Conservation (phyloP, 2,797 vertebrate species). For the Ctenosaura bakeri region DNA sequence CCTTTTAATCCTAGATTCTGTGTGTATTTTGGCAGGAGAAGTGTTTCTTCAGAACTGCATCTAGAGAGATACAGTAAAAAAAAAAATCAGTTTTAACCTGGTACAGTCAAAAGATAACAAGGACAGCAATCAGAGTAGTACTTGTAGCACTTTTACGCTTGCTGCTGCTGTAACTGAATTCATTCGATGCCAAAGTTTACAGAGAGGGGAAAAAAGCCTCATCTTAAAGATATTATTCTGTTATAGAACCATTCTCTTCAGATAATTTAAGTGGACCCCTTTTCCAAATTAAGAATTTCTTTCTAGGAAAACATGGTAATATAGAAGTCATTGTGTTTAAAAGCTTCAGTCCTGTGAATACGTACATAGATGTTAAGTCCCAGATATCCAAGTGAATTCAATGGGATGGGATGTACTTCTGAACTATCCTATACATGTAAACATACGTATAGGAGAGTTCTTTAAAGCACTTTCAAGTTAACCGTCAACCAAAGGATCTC, state of each 20-base stretch:
- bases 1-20: conserved; percentile 84
- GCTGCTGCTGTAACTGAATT: neutral
- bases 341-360: neutral
- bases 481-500: conserved; percentile 1
- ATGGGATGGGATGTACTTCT: neutral
- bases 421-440: no score
- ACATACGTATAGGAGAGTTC: neutral
- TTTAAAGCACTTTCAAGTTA: conserved; percentile 40
- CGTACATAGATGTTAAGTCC: neutral
- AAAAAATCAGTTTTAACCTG: conserved; percentile 60
- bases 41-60: conserved; percentile 74
- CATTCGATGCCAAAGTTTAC: neutral
- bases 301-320: conserved; percentile 43
- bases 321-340: conserved; percentile 41
- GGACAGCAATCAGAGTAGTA: neutral
- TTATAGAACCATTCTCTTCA: neutral
- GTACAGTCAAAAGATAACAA: conserved; percentile 59
- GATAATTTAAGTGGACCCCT: conserved; percentile 22
- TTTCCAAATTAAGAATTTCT: conserved; percentile 45
- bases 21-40: conserved; percentile 85
- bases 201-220: neutral
- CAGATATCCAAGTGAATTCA: neutral
- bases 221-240: neutral
- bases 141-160: neutral
- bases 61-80: conserved; percentile 71